Base-by-base conservation (phyloP, 2,888 invertebrate genomes). In the Erebia epiphron region DNA sequence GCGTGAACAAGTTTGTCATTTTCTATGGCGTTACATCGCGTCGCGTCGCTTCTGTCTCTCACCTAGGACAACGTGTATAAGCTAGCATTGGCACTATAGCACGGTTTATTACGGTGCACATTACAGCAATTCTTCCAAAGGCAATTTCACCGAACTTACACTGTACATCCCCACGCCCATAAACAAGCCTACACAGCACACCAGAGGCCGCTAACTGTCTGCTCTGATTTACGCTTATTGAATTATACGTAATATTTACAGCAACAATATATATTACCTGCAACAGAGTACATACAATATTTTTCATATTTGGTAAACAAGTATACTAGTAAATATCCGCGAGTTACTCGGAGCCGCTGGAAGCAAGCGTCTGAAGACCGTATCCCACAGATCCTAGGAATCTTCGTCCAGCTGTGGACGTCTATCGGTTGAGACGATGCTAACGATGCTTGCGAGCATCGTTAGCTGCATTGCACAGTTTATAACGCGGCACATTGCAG, bases 141-240 rank as follows among this genome's bases (percentile, higher is more conserved):
- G 35, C 68, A 75, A 66, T 66, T 43, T 57, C 41, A 54, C 43
- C 46, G 41, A n/a, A n/a, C n/a, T n/a, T 41, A 56, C 52, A 35
- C 65, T 43, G 46, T 67, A 71, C 71, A n/a, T 69, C 54, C 2
- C 50, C 58, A 64, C 57, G 13, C 43, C 16, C 60, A 67, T 74
- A 74, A 75, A 75, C 71, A 70, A 72, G 64, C 26, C 14, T 21
- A 13, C 52, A 58, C n/a, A 26, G 58, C 52, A 58, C 71, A 68
- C 60, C 16, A 61, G 71, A 68, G 71, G 49, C 43, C 71, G 54
- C 50, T 61, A 57, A 61, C 58, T 58, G 71, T 65, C 68, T 41
- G 13, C 56, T 21, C 57, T 57, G 66, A 58, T 67, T 67, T 67
- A 67, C 65, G 18, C 41, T 65, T 56, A 65, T 65, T 65, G 46